Percentiles rank a stretch among this genome's conserved stretches.
Evolutionary conservation across 2,888 invertebrate genomes (phyloP).

Genomic region (Drosophila conformis): DNA sequence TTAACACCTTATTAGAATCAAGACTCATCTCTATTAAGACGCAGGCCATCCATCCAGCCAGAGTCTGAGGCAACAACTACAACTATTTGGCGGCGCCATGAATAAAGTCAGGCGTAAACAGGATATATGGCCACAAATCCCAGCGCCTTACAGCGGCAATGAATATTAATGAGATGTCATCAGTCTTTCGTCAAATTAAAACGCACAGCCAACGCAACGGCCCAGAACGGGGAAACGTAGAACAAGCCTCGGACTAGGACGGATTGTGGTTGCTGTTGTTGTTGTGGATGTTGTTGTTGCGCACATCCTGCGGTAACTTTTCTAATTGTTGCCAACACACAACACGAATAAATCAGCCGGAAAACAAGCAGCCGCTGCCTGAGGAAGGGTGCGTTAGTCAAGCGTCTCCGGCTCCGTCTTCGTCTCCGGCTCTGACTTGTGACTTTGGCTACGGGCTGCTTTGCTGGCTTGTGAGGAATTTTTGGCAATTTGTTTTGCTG

Average conservation of each 20-base stretch:
- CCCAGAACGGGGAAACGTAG: slow-evolving; percentile 48
- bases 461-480: slow-evolving; percentile 38
- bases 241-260: slow-evolving; percentile 7
- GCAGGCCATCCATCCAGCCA: slow-evolving; percentile 20
- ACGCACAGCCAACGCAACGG: slow-evolving; percentile 68
- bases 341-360: slow-evolving; percentile 83
- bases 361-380: slow-evolving; percentile 50
- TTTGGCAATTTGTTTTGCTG: slow-evolving; percentile 72
- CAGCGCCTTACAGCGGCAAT: slow-evolving; percentile 79
- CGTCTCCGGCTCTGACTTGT: slow-evolving; percentile 1
- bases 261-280: slow-evolving; percentile 1
- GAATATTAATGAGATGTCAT: slow-evolving; percentile 85
- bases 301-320: slow-evolving; percentile 81
- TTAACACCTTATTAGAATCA: slow-evolving; percentile 71
- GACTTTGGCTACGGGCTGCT: slow-evolving; percentile 10
- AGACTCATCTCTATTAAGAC: slow-evolving; percentile 35
- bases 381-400: slow-evolving; percentile 40
- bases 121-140: slow-evolving; percentile 77
- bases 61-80: slow-evolving; percentile 15
- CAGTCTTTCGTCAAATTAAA: slow-evolving; percentile 84
- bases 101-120: slow-evolving; percentile 69
- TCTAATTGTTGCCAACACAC: slow-evolving; percentile 82
- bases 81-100: slow-evolving; percentile 60
- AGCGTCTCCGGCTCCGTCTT: slow-evolving; percentile 12
- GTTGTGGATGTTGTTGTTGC: slow-evolving; percentile 38